Evolutionary conservation across 2,797 vertebrate species (phyloP).

Genomic region (Schizopygopsis malacanthus): DNA sequence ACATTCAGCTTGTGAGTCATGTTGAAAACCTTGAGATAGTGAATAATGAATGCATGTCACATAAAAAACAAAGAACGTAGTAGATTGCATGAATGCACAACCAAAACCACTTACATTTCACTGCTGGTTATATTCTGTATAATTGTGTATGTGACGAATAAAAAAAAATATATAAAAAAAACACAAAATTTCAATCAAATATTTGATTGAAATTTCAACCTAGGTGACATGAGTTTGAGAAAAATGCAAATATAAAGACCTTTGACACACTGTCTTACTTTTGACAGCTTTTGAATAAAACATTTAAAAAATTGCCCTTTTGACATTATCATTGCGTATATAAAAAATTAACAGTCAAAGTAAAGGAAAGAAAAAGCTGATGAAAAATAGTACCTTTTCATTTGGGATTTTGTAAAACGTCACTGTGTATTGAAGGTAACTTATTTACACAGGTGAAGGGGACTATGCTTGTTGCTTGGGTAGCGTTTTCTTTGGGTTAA

Average conservation of each 20-base stretch:
- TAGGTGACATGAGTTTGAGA: background rate
- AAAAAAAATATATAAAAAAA: no score
- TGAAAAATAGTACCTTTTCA: background rate
- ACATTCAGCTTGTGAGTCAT: constrained; percentile 6
- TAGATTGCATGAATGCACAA: background rate
- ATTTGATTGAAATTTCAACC: background rate
- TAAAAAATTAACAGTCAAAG: background rate
- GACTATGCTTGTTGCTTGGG: background rate
- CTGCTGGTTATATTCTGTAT: no score
- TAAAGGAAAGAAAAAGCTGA: background rate
- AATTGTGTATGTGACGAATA: no score
- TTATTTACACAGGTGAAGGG: background rate
- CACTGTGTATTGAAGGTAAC: background rate
- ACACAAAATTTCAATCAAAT: background rate
- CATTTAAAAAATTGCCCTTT: background rate
- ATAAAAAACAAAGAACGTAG: background rate
- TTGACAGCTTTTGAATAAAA: background rate
- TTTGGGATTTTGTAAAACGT: background rate
- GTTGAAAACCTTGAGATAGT: constrained; percentile 7
- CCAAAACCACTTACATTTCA: background rate
- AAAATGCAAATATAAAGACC: background rate
- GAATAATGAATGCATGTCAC: background rate
- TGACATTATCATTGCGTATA: background rate
- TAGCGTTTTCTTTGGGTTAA: background rate
- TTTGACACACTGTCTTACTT: background rate